Conservation (phyloP, 2,797 vertebrate species). For the Diceros bicornis region DNA sequence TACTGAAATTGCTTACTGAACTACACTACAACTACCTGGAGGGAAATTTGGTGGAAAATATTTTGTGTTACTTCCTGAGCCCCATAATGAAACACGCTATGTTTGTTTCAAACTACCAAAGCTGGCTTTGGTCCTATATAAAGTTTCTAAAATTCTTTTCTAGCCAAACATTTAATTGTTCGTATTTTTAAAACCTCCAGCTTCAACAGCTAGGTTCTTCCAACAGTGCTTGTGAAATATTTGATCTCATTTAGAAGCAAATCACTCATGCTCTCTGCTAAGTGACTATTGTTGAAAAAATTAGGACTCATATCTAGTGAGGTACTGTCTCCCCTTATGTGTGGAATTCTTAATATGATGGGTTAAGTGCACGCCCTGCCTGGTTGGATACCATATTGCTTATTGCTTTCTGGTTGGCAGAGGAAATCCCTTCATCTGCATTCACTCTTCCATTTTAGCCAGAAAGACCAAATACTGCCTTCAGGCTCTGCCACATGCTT, state of each 20-base stretch:
- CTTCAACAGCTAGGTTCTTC: constrained; percentile 67
- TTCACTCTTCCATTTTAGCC: constrained; percentile 33
- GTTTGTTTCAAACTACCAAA: constrained; percentile 80
- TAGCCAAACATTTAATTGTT: constrained; percentile 82
- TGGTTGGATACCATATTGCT: background rate
- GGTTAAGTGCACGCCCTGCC: background rate
- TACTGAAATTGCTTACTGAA: constrained; percentile 75
- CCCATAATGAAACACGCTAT: constrained; percentile 71
- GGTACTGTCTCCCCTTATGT: background rate
- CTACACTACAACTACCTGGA: constrained; percentile 74
- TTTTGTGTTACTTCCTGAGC: constrained; percentile 66
- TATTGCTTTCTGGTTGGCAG: constrained; percentile 41
- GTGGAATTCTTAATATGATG: background rate
- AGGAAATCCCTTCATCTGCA: background rate
- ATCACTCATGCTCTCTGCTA: constrained; percentile 61
- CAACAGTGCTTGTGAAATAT: constrained; percentile 79
- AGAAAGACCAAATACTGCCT: constrained; percentile 14
- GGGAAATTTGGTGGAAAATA: constrained; percentile 79
- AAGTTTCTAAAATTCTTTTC: constrained; percentile 80
- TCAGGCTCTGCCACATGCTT: background rate
- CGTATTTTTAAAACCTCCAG: constrained; percentile 66
- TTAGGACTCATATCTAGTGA: constrained; percentile 38
- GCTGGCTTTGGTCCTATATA: constrained; percentile 77
- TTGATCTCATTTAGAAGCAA: constrained; percentile 80
- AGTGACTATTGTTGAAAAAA: constrained; percentile 70